Evolutionary conservation across 92 coral and sea anemone genomes (phyloP), one percentile per base, ranked within the genome.

Genomic region (Palythoa grandis): DNA sequence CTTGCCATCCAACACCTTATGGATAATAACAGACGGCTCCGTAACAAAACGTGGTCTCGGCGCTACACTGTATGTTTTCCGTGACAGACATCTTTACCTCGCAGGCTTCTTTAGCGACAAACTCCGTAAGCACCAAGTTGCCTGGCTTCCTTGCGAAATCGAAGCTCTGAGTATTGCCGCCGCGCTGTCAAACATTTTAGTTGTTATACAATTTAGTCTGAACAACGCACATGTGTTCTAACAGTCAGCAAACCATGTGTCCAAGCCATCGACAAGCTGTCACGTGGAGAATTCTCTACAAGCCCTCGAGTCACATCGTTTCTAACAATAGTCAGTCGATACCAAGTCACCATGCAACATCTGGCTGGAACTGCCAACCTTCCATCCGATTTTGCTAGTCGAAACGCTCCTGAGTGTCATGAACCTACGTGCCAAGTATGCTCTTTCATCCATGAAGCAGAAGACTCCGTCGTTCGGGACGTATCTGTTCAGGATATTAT

Each of bases 391-490:
- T 52, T 52, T 11, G 54, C 85, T 79, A 83, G 87, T 52, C 78
- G 79, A 56, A 69, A 83, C 76, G 87, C 87, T 52, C 77, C 87
- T 15, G 68, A 76, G 19, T 78, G 84, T 40, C 38, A 50, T 5
- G 83, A 77, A 24, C 56, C 56, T 57, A 77, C 56, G 20, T 77
- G 83, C 63, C 83, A 78, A 40, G 60, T 78, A 38, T 50, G 84
- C 68, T 50, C 84, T 19, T 78, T 54, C 70, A 78, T 78, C 84
- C 11, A 61, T 29, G 25, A 78, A 50, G 84, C 84, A 17, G 84
- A 78, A 83, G 87, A 83, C 54, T 52, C 87, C 10, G 87, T n/a
- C n/a, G n/a, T n/a, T n/a, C n/a, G n/a, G n/a, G n/a, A n/a, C n/a
- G n/a, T n/a, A n/a, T n/a, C n/a, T 83, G 72, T 79, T 57, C 83